Evolutionary conservation across 2,888 invertebrate genomes (phyloP).

Genomic region (Drosophila limbata): DNA sequence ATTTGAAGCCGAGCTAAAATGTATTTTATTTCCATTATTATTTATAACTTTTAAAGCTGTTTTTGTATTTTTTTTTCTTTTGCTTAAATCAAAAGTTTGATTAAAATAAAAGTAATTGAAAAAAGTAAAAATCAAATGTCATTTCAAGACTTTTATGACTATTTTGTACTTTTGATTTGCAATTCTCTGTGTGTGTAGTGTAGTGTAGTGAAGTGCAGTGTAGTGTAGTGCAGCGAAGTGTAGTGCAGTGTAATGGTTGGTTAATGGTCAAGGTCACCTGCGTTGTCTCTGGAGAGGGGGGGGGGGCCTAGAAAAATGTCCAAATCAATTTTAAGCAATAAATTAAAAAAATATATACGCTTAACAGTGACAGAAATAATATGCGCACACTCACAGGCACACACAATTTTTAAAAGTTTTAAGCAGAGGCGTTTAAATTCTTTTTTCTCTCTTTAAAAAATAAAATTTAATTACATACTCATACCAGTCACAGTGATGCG

Average conservation of each 20-base stretch:
- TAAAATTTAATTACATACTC: slow-evolving; percentile 20
- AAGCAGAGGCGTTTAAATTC: slow-evolving; percentile 13
- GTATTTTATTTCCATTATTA: slow-evolving; percentile 26
- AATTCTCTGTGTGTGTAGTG: slow-evolving; percentile 21
- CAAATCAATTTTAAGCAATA: slow-evolving; percentile 64
- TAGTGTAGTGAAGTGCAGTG: slow-evolving; percentile 4
- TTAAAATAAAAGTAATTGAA: neutral
- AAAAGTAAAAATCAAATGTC: neutral
- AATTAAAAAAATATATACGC: slow-evolving; percentile 58
- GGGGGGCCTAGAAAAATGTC: slow-evolving; percentile 21
- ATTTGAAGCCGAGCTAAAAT: slow-evolving; percentile 53
- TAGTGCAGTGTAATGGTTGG: neutral
- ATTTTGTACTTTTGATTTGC: slow-evolving; percentile 70
- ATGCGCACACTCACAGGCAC: slow-evolving; percentile 28
- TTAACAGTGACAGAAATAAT: slow-evolving; percentile 57
- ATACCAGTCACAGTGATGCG: slow-evolving; percentile 24
- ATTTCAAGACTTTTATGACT: slow-evolving; percentile 34
- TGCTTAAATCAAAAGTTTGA: neutral
- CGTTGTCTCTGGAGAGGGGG: neutral
- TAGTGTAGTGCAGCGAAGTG: neutral
- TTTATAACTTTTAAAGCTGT: slow-evolving; percentile 40
- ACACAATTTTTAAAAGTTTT: slow-evolving; percentile 13
- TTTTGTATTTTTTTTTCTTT: slow-evolving; percentile 20
- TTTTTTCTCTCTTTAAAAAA: slow-evolving; percentile 4
- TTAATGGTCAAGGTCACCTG: slow-evolving; percentile 38